Evolutionary conservation across 1,140 invertebrate species (phyloP), one percentile per base, ranked within the genome.

Genomic region (Hyposmocoma kahamanoa): DNA sequence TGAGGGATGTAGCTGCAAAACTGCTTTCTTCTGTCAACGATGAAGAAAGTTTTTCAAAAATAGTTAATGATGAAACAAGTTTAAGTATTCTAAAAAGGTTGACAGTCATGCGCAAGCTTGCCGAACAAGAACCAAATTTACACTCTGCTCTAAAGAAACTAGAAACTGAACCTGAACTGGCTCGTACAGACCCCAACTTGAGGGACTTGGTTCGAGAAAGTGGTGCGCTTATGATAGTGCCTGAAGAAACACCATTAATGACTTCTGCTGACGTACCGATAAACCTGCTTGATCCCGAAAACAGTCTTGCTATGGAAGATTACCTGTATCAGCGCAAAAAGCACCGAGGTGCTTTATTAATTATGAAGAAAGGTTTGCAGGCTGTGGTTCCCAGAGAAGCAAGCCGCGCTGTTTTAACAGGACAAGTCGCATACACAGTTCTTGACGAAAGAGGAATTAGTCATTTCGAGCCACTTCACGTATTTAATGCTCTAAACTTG

Each of bases 371-470:
- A 63, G 91, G 92, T 13, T 62, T 93, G n/a, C 92, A 95, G 68
- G 91, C 91, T 0, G 92, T 95, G 1, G 90, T 95, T 15, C 94
- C 94, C 0, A 87, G 91, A 30, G 92, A 94, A 71, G 91, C 91
- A 0, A 90, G 92, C 30, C 87, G 91, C 18, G 90, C 90, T 15
- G 92, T 95, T 6, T 75, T 94, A 3, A 92, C 91, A 1, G 94
- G 94, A 11, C 87, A 93, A 75, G 90, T 94, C 1, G 89, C 92
- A 2, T 95, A 94, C 58, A 91, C 92, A 2, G 89, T 95, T 2
- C 84, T 95, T 0, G 93, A 94, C 65, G 93, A 95, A 70, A 90
- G 89, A 55, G 93, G 94, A 17, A 89, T 94, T 19, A 90, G 89
- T 47, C 91, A 92, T 73, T 94, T 95, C 67, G 92, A 94, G 66